A percentile compares a stretch with the other conserved stretches of the same genome.
Evolutionary conservation across 35 echinoderm and acorn worm species (phyloP).

Genomic region (Patiria miniata): DNA sequence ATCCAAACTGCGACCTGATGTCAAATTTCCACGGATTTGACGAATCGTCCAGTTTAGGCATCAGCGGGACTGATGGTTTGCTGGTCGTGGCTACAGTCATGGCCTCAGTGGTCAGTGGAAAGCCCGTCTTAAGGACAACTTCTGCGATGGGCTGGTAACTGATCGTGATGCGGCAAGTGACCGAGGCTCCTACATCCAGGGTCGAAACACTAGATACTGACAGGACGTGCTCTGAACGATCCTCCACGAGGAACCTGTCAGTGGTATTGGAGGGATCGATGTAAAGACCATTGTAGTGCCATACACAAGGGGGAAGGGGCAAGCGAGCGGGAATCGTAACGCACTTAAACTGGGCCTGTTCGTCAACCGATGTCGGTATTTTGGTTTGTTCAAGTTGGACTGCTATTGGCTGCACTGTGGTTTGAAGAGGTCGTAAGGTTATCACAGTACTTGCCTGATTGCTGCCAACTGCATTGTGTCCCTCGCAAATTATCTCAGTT

Average conservation of each 20-base stretch:
- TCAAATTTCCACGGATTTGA: not conserved
- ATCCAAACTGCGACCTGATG: not conserved
- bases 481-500: not conserved
- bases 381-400: not conserved
- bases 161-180: not conserved
- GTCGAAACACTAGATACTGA: not conserved
- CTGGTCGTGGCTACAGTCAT: no score
- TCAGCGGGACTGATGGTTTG: not conserved
- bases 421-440: not conserved
- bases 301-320: not conserved
- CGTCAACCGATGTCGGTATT: not conserved
- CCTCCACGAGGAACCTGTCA: slow-evolving; percentile 3
- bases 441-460: not conserved
- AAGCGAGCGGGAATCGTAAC: not conserved
- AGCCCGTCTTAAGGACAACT: not conserved
- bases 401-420: not conserved
- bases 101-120: not conserved
- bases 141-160: not conserved
- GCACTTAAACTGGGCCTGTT: not conserved
- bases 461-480: not conserved
- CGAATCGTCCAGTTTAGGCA: not conserved
- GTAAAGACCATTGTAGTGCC: not conserved
- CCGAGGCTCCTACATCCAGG: not conserved
- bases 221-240: not conserved
- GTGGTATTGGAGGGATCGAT: not conserved